Conservation (phyloP, 1,140 invertebrate genomes). For the Drosophila arawakana region DNA sequence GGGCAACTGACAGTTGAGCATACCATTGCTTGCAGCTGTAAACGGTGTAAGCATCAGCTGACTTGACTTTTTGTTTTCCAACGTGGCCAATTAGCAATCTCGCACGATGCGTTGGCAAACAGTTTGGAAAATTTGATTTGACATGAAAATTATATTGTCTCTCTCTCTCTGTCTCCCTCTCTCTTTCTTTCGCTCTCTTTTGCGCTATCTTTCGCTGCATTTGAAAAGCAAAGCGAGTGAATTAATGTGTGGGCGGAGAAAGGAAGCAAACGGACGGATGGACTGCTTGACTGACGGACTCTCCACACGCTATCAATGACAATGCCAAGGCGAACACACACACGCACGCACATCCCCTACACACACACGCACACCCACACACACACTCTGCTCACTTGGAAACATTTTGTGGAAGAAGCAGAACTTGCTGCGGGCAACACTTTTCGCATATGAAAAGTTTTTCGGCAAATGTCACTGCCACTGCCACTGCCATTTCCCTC, state of each 20-base stretch:
- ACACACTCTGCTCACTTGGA: neutral
- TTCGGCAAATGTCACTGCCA: conserved; percentile 5
- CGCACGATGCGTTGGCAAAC: conserved; percentile 22
- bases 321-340: conserved; percentile 33
- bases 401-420: neutral
- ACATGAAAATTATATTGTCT: conserved; percentile 19
- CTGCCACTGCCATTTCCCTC: conserved; percentile 3
- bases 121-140: conserved; percentile 32
- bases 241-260: conserved; percentile 21
- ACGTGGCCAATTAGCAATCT: conserved; percentile 27
- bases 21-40: too few species aligned
- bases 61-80: conserved; percentile 3
- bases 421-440: conserved; percentile 18
- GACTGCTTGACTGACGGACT: neutral
- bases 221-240: conserved; percentile 8
- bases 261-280: neutral
- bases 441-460: conserved; percentile 25
- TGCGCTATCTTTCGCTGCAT: neutral
- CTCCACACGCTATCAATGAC: conserved; percentile 25
- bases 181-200: too few species aligned
- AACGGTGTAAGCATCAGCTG: neutral
- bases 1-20: neutral
- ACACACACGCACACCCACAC: neutral
- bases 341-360: neutral
- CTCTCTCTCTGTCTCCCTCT: neutral